phyloP scores from a whole-genome alignment of 1,140 invertebrate species.

The Drosophila quadrilineata region DNA sequence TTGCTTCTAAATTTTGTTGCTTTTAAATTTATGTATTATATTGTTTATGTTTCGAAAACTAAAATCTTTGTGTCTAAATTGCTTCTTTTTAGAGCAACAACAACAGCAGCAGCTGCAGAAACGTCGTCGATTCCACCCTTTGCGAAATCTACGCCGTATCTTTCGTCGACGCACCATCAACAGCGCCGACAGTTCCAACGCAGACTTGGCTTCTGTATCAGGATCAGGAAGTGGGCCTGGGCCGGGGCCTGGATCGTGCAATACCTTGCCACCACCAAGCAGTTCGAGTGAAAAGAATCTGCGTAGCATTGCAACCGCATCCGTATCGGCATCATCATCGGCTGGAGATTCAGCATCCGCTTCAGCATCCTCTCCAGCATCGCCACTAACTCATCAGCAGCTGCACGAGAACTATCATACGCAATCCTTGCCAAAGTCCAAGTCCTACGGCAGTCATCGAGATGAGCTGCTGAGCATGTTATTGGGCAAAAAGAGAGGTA shows the following conservation, averaged over 20 bases:
- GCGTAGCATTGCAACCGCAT: constrained; percentile 50
- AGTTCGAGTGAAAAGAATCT: constrained; percentile 76
- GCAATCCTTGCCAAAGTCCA: constrained; percentile 75
- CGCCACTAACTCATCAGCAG: constrained; percentile 60
- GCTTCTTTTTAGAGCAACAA: constrained; percentile 50
- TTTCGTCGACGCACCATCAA: constrained; percentile 78
- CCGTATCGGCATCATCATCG: constrained; percentile 8
- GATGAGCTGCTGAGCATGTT: constrained; percentile 67
- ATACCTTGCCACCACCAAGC: constrained; percentile 60
- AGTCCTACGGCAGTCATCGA: constrained; percentile 65
- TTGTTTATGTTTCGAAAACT: no score
- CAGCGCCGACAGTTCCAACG: constrained; percentile 46
- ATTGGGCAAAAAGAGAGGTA: constrained; percentile 57
- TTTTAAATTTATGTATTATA: constrained; percentile 8
- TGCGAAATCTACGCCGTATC: constrained; percentile 78
- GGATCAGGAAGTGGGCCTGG: no score
- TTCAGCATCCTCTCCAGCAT: constrained; percentile 54
- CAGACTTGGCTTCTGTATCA: constrained; percentile 11
- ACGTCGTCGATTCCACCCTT: constrained; percentile 75
- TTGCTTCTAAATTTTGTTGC: constrained; percentile 11
- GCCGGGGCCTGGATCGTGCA: constrained; percentile 46
- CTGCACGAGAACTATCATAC: constrained; percentile 67
- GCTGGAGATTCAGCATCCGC: constrained; percentile 20
- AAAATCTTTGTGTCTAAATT: constrained; percentile 9
- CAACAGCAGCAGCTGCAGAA: constrained; percentile 64